phyloP scores from a whole-genome alignment of 2,113 vertebrate genomes.

The Bombycilla garrulus region DNA sequence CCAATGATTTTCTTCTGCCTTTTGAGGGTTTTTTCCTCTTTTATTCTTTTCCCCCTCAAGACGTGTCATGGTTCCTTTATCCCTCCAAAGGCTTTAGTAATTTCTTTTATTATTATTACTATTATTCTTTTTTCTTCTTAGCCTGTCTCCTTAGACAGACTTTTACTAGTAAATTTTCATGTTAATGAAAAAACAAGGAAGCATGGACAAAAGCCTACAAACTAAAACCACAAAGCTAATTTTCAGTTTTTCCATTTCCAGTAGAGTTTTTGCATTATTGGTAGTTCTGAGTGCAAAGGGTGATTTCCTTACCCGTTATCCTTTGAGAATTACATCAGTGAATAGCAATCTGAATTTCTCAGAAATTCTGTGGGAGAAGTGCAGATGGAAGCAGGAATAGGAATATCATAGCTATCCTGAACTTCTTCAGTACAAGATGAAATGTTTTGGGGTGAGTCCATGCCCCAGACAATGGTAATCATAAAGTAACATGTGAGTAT shows the following conservation, averaged over 20 bases:
- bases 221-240: neutral
- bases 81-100: neutral
- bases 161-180: neutral
- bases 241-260: neutral
- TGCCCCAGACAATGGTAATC: neutral
- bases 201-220: neutral
- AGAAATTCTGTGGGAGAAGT: neutral
- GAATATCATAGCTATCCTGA: neutral
- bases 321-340: constrained; percentile 7
- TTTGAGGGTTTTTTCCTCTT: neutral
- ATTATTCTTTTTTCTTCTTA: neutral
- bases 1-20: neutral
- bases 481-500: neutral
- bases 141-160: neutral
- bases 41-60: neutral
- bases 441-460: neutral
- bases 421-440: neutral
- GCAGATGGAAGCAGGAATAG: neutral
- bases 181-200: neutral
- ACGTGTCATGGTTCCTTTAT: neutral
- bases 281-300: neutral
- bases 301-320: neutral
- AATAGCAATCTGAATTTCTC: neutral
- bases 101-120: neutral
- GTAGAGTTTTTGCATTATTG: neutral